Base-by-base conservation (phyloP, 1,140 invertebrate species). In the Cotesia typhae region DNA sequence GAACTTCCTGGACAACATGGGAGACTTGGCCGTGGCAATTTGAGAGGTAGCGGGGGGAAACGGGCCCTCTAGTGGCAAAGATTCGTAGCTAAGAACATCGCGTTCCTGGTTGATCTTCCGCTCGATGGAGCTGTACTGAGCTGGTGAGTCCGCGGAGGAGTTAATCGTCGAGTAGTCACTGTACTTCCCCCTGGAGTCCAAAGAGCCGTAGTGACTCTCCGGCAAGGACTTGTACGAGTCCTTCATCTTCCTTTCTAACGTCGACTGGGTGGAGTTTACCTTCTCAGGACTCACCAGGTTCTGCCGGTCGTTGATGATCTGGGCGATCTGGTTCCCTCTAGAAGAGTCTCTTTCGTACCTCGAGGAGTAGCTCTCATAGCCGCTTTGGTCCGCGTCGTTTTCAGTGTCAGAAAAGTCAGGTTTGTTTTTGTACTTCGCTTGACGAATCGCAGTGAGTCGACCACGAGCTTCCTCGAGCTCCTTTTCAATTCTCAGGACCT, bases 381-480 rank as follows among this genome's bases (percentile, higher is more conserved):
- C 84, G 53, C 80, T 84, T 67, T 85, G 84, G 28, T 87, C 85
- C 0, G 70, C 79, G 41, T 87, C 82, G 1, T 77, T 74, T 14
- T 88, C 87, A 4, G 79, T 78, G 1, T 83, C 82, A 0, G 79
- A 76, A 61, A 78, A 64, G 65, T 85, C 83, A 3, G 76, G 64
- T 36, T 85, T 57, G 53, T 92, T 89, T 80, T 93, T 93, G 77
- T 95, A 95, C 79, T 95, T 95, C 1, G 94, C 94, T 79, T 95
- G 93, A 28, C 94, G 88, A 78, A 96, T 95, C 47, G 93, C 93
- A 2, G 92, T 96, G 28, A 99, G 87, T 66, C 94, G 90, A n/a
- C 93, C 92, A 67, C 96, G 89, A 0, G 98, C 98, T 81, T 96
- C 95, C 80, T 96, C 94, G 36, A 99, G 85, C 87, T 99, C 95